Evolutionary conservation across 2,888 invertebrate species (phyloP), one percentile per base, ranked within the genome.

Genomic region (Acleris holmiana): DNA sequence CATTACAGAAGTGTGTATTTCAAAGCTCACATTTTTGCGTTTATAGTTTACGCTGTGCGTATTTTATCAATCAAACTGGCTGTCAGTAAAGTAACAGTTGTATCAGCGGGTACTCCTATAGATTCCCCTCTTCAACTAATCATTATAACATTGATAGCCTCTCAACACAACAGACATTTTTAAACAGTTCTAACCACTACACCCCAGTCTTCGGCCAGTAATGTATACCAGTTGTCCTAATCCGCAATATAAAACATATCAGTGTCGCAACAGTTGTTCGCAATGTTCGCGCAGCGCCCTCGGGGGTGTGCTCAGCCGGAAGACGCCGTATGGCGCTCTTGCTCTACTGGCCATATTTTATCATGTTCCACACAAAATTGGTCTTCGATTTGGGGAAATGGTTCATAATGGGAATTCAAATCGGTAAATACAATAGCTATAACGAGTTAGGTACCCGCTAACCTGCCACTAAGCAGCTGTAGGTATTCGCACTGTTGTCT

Each of bases 241-340:
- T 83, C 82, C 79, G 68, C 73, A 65, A 74, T 75, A 77, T 75
- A 82, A 82, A 81, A 79, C 77, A 78, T 84, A 83, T 84, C 83
- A 75, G 75, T 83, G 76, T 77, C 79, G 76, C 69, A 83, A 88
- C 88, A 88, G 88, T 88, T 88, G 88, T 79, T 72, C 69, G 53
- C 68, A 69, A 73, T 76, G 77, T 76, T 74, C 73, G 63, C 73
- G 56, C 41, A 75, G 74, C 72, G 73, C 79, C 81, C 83, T 77
- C 80, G 46, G 70, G 83, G 83, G 84, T 82, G 83, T 79, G 76
- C 78, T 83, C 79, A 76, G 70, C 64, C 68, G 78, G 76, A 78
- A 78, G 70, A 71, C 55, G 72, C 80, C 82, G 74, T 82, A 84
- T 83, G 84, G 76, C 82, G 77, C 67, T 72, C 73, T 65, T 51